phyloP scores from a whole-genome alignment of 2,113 vertebrate species.

The Baryphthengus martii region DNA sequence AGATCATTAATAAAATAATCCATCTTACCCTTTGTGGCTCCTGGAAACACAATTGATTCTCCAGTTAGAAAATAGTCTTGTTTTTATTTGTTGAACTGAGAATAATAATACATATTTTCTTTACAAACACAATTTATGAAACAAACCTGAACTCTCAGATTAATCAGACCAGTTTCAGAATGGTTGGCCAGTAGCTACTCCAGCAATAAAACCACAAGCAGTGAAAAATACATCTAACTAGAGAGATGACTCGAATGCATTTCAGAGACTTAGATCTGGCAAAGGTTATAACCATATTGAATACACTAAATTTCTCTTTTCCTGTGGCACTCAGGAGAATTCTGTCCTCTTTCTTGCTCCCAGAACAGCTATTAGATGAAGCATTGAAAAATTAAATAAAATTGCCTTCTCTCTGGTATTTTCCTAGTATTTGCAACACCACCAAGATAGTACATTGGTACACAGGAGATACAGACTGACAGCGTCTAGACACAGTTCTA shows the following conservation, averaged over 20 bases:
- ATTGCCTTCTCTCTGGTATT: neutral
- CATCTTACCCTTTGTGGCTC: neutral
- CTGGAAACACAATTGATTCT: neutral
- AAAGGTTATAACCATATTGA: neutral
- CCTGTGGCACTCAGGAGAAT: neutral
- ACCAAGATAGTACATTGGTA: neutral
- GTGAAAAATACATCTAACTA: neutral
- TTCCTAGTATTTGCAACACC: neutral
- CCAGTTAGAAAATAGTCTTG: neutral
- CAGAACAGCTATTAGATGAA: neutral
- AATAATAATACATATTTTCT: neutral
- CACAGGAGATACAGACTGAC: neutral
- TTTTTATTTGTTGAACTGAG: neutral
- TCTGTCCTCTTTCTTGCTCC: neutral
- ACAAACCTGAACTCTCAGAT: neutral
- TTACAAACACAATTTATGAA: neutral
- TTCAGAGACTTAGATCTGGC: neutral
- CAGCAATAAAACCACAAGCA: neutral
- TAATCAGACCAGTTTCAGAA: neutral
- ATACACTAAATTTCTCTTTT: neutral
- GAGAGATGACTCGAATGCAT: neutral
- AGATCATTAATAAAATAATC: neutral
- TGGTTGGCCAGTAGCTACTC: neutral
- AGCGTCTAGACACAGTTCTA: neutral
- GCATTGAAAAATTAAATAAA: neutral